These are phyloP conservation scores for Ellobius talpinus DNA, from an alignment of 2,113 vertebrate species.

Conservation along the genomic window DNA sequence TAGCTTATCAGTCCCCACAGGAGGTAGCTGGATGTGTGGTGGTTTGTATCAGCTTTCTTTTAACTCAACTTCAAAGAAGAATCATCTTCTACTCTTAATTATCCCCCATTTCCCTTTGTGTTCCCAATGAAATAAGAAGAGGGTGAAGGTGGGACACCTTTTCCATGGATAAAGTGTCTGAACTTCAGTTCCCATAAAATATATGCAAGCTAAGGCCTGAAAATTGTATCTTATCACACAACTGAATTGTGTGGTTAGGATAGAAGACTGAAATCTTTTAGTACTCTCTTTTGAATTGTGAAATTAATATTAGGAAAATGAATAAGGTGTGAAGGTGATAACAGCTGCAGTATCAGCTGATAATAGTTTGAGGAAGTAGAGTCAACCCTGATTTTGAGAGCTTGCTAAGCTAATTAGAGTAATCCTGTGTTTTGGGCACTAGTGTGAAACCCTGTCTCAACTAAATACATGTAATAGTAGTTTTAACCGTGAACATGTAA, in stretches of 20 bases:
- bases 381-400: not conserved
- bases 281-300: not conserved
- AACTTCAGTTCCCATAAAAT: not conserved
- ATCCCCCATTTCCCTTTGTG: not conserved
- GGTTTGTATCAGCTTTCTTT: not conserved
- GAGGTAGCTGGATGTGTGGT: rapidly evolving
- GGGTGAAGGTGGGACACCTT: not conserved
- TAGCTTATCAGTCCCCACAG: not conserved
- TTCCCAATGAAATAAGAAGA: not conserved
- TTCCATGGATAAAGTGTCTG: not conserved
- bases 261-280: not conserved
- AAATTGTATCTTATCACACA: not conserved
- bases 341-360: not conserved
- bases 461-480: not conserved
- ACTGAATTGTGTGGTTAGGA: not conserved
- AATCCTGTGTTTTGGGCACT: rapidly evolving
- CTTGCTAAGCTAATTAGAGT: not conserved
- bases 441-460: not conserved
- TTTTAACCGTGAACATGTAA: not conserved
- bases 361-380: not conserved
- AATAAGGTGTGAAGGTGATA: not conserved
- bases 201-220: not conserved
- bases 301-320: not conserved
- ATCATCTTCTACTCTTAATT: too few species aligned
- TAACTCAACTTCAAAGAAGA: not conserved